Conservation (phyloP, 2,888 invertebrate species). For the Lucinisca nassula region DNA sequence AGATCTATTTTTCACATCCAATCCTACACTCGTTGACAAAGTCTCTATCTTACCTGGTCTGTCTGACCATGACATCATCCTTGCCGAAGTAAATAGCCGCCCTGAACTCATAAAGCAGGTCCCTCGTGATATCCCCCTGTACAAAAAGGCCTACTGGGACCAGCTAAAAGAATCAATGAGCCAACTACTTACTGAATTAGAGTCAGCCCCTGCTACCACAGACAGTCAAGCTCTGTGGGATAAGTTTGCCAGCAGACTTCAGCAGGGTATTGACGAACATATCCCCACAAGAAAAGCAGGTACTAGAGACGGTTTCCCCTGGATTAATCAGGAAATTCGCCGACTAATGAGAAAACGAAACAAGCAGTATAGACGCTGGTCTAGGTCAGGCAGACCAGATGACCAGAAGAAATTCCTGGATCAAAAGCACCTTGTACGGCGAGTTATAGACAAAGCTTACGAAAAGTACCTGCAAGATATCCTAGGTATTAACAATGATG, state of each 20-base stretch:
- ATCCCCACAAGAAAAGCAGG: neutral
- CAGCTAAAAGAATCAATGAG: neutral
- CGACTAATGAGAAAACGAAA: too few species aligned
- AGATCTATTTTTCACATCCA: neutral
- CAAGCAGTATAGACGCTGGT: too few species aligned
- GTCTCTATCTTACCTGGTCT: neutral
- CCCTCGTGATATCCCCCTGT: neutral
- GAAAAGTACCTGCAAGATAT: too few species aligned
- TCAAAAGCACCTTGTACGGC: too few species aligned
- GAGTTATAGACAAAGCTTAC: too few species aligned
- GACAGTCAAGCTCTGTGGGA: neutral
- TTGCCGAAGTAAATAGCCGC: neutral
- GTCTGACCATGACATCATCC: neutral
- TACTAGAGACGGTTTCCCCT: neutral
- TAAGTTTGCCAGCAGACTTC: neutral
- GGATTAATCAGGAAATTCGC: too few species aligned
- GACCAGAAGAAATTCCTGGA: too few species aligned
- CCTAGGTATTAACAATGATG: too few species aligned
- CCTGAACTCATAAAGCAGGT: neutral
- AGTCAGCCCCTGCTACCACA: neutral
- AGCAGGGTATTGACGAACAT: neutral
- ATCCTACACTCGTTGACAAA: neutral
- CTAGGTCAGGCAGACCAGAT: too few species aligned
- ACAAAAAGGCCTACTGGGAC: neutral
- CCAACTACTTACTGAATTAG: neutral